These are phyloP conservation scores for Semicossyphus pulcher DNA, from an alignment of 2,113 vertebrate species.

Conservation along the genomic window DNA sequence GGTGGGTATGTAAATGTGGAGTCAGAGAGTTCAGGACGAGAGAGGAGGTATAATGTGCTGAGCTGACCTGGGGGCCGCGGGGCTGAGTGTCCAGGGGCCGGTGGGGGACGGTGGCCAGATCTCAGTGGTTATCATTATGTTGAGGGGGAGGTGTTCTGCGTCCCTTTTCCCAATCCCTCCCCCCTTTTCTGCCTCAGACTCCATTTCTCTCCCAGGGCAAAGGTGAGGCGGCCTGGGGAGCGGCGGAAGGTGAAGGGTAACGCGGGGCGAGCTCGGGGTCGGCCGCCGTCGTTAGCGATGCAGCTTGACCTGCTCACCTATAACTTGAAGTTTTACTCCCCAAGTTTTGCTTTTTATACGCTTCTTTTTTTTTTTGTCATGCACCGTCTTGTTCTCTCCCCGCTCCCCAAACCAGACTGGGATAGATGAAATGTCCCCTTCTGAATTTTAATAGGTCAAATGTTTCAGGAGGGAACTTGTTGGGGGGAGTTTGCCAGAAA, in stretches of 20 bases:
- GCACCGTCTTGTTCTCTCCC: constrained; percentile 38
- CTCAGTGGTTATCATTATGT: constrained; percentile 84
- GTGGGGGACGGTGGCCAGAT: constrained; percentile 74
- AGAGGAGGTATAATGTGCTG: constrained; percentile 81
- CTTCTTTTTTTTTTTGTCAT: constrained; percentile 34
- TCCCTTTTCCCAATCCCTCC: constrained; percentile 29
- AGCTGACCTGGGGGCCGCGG: constrained; percentile 81
- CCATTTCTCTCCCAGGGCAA: constrained; percentile 83
- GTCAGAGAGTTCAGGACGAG: constrained; percentile 81
- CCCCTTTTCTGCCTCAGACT: constrained; percentile 65
- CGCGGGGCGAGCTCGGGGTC: constrained; percentile 62
- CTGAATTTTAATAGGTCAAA: constrained; percentile 66
- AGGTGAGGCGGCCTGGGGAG: constrained; percentile 81
- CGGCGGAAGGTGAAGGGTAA: constrained; percentile 70
- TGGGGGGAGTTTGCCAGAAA: constrained; percentile 50
- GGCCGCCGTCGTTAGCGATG: constrained; percentile 75
- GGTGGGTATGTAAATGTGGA: constrained; percentile 82
- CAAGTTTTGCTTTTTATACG: constrained; percentile 39
- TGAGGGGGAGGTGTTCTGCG: constrained; percentile 80
- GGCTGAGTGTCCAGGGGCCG: constrained; percentile 83
- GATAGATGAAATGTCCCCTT: constrained; percentile 47
- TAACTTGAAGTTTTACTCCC: constrained; percentile 66
- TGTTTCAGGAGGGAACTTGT: constrained; percentile 36
- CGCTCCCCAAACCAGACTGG: constrained; percentile 30
- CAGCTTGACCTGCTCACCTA: constrained; percentile 74